Conservation (phyloP, 2,797 vertebrate species). For the Gymnopithys bicolor region DNA sequence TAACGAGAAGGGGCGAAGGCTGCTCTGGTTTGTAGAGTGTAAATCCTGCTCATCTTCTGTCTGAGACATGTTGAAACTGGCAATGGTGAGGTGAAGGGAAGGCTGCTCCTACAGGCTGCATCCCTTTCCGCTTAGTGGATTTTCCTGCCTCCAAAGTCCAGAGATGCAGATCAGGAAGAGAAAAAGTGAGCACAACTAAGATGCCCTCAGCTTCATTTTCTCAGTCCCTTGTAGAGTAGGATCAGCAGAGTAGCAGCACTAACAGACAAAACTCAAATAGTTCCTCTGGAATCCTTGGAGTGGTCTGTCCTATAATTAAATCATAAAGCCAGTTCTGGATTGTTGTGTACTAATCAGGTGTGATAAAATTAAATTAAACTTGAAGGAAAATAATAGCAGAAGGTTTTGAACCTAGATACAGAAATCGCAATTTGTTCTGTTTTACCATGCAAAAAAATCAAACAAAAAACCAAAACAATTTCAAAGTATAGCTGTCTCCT, state of each 20-base stretch:
- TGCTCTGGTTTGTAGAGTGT: neutral
- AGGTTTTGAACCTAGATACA: neutral
- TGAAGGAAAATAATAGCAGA: neutral
- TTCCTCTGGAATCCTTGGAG: neutral
- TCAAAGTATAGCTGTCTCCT: neutral
- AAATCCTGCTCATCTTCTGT: neutral
- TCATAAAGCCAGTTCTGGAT: neutral
- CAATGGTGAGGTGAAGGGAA: neutral
- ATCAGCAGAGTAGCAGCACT: neutral
- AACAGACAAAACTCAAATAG: neutral
- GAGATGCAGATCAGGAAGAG: neutral
- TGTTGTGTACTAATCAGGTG: neutral
- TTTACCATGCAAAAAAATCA: neutral
- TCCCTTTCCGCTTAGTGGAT: neutral
- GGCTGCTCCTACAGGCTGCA: neutral
- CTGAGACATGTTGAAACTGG: neutral
- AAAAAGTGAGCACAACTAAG: neutral
- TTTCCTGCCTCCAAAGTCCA: neutral
- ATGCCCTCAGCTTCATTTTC: neutral
- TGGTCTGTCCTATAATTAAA: neutral
- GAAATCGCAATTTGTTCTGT: neutral
- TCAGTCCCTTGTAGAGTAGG: neutral
- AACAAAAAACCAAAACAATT: neutral
- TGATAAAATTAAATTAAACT: neutral
- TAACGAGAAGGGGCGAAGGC: neutral